These are phyloP conservation scores for Troilus luridus DNA, from an alignment of 2,888 invertebrate species.

Conservation along the genomic window DNA sequence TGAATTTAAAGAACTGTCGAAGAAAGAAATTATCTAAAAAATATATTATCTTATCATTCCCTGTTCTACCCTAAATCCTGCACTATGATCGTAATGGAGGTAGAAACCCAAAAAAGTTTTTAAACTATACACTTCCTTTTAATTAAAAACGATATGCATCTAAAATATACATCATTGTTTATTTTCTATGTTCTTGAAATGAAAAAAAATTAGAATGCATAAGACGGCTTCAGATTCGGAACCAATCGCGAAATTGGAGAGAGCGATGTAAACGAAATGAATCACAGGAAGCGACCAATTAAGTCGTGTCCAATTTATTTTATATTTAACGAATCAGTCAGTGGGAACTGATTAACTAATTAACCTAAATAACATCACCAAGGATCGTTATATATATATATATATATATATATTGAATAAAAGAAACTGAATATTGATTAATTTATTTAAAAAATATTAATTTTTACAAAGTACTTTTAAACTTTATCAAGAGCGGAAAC, in stretches of 20 bases:
- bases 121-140: no score
- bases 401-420: background rate
- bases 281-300: background rate
- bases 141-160: no score
- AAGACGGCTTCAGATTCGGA: background rate
- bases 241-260: conserved; percentile 8
- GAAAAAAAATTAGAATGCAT: background rate
- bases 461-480: no score
- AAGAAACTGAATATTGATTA: no score
- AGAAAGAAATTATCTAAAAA: no score
- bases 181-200: background rate
- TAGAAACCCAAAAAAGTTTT: no score
- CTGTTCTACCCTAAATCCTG: no score
- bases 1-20: no score
- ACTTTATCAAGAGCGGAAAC: background rate
- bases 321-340: conserved; percentile 1
- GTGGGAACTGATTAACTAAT: background rate
- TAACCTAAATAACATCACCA: background rate
- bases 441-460: no score
- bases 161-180: background rate
- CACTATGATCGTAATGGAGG: no score
- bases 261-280: background rate
- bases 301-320: background rate
- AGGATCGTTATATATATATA: background rate
- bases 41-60: no score